phyloP scores from a whole-genome alignment of 2,113 vertebrate genomes.

The Grammomys surdaster region DNA sequence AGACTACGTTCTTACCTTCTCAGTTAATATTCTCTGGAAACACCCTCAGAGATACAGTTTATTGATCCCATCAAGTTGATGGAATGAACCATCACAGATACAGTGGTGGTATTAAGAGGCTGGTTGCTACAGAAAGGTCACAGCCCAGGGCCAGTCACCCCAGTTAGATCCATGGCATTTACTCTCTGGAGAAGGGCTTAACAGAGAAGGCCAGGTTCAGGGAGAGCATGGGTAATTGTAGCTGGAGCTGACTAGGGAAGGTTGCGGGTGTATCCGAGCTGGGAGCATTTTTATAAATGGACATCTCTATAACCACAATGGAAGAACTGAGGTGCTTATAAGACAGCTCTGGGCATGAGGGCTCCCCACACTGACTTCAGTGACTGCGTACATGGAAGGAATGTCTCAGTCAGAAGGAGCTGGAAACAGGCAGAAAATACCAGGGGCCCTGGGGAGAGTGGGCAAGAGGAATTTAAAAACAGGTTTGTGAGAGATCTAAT shows the following conservation, averaged over 20 bases:
- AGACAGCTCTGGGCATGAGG: background rate
- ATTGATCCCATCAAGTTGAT: background rate
- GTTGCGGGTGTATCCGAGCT: background rate
- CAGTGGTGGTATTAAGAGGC: background rate
- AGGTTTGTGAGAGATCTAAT: constrained; percentile 62
- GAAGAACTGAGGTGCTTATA: background rate
- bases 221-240: background rate
- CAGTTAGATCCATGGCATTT: background rate
- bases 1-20: background rate
- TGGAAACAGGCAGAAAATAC: constrained; percentile 58
- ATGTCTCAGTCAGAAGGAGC: constrained; percentile 47
- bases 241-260: background rate
- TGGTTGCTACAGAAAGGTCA: background rate
- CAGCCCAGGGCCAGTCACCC: background rate
- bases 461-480: constrained; percentile 60
- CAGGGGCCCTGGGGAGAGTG: background rate
- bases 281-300: background rate
- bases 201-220: background rate
- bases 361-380: background rate
- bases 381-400: constrained; percentile 54
- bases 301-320: background rate
- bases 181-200: constrained; percentile 22
- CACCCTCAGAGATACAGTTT: background rate
- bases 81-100: background rate
- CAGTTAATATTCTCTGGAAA: background rate